Percentiles rank a stretch among this genome's conserved stretches.
These are phyloP conservation scores for Neopipo cinnamomea DNA, from an alignment of 2,113 vertebrate genomes.

Conservation along the genomic window DNA sequence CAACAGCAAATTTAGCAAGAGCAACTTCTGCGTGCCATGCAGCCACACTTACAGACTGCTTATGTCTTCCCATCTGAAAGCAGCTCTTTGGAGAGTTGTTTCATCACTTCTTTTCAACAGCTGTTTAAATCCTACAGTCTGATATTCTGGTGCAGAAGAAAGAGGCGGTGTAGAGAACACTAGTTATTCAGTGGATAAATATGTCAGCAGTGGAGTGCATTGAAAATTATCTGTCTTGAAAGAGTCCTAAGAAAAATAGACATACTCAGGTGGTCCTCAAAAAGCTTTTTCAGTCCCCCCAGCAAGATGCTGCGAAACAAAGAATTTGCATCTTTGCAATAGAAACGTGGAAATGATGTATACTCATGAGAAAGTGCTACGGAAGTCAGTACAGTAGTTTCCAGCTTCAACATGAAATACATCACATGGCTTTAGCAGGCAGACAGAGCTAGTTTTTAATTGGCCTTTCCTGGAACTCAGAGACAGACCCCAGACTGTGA, in stretches of 20 bases:
- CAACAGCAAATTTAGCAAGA: not conserved
- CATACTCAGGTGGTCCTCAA: not conserved
- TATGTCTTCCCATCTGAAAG: constrained; percentile 46
- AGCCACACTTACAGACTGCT: not conserved
- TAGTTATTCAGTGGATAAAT: constrained; percentile 11
- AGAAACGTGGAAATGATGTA: not conserved
- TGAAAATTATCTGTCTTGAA: not conserved
- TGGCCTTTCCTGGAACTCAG: not conserved
- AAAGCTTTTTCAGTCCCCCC: not conserved
- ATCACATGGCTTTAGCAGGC: not conserved
- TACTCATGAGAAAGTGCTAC: not conserved
- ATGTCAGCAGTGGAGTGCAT: not conserved
- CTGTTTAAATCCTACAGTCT: constrained; percentile 36
- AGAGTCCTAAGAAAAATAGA: not conserved
- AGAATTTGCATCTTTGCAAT: not conserved
- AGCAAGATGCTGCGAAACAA: not conserved
- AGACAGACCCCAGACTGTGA: not conserved
- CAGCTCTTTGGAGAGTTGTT: constrained; percentile 11
- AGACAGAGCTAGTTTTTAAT: not conserved
- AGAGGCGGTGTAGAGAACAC: not conserved
- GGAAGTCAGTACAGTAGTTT: not conserved
- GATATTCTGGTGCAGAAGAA: not conserved
- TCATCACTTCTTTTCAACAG: constrained; percentile 24
- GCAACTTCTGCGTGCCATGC: not conserved
- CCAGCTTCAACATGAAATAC: not conserved